A percentile compares a stretch with the other conserved stretches of the same genome.
These are phyloP conservation scores for Phoxinus dragarum DNA, from an alignment of 2,797 vertebrate genomes.

Conservation along the genomic window DNA sequence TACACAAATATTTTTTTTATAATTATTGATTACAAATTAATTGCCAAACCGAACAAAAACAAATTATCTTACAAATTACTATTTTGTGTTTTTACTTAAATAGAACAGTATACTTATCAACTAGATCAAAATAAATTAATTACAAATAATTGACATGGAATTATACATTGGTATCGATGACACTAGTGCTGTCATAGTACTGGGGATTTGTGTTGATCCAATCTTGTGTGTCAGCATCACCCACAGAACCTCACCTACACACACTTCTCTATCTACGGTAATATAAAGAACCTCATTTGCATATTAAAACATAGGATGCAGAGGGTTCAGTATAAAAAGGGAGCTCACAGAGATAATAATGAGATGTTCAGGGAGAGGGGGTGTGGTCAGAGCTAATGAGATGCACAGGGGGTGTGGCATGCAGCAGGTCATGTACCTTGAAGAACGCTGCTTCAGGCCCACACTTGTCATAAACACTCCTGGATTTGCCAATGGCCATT, in stretches of 20 bases:
- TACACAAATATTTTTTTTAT: not conserved
- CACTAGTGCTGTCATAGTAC: too few relatives aligned
- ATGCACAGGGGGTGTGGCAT: slow-evolving; percentile 61
- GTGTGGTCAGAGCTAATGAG: slow-evolving; percentile 46
- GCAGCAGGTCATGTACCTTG: slow-evolving; percentile 88
- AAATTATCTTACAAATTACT: not conserved
- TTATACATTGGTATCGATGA: not conserved
- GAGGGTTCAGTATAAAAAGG: not conserved
- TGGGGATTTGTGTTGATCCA: too few relatives aligned
- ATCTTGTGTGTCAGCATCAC: not conserved
- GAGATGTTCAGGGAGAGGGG: slow-evolving; percentile 15
- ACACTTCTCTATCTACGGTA: not conserved
- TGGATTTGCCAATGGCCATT: slow-evolving; percentile 99
- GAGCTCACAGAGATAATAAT: slow-evolving; percentile 16
- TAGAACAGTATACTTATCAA: not conserved
- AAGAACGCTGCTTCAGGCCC: slow-evolving; percentile 99
- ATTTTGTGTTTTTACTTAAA: not conserved
- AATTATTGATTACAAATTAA: not conserved
- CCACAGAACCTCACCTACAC: not conserved
- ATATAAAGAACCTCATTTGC: not conserved
- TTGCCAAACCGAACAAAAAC: not conserved
- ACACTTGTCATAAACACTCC: slow-evolving; percentile 95
- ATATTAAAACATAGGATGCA: not conserved
- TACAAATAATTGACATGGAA: not conserved
- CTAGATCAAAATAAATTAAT: not conserved